Percentiles rank a stretch among this genome's conserved stretches.
phyloP scores from a whole-genome alignment of 2,113 vertebrate species.

The Irena cyanogastra region DNA sequence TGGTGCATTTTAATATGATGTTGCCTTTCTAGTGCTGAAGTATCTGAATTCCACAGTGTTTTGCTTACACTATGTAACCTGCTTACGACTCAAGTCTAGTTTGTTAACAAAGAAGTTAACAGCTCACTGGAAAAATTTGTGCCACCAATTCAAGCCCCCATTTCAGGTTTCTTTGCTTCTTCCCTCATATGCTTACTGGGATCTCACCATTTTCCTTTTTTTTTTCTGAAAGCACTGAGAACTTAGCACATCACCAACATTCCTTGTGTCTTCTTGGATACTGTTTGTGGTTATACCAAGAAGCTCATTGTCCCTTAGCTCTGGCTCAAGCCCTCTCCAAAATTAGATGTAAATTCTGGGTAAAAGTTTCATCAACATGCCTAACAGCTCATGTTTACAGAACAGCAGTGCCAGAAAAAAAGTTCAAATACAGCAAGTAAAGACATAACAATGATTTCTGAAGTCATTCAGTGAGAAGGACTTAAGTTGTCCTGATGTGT shows the following conservation, averaged over 20 bases:
- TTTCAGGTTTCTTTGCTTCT: neutral
- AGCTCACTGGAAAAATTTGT: neutral
- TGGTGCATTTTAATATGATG: neutral
- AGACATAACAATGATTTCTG: neutral
- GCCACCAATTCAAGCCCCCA: neutral
- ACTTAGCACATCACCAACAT: neutral
- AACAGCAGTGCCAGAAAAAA: neutral
- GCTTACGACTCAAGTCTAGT: neutral
- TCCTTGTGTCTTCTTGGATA: neutral
- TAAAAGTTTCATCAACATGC: neutral
- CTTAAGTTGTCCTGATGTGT: neutral
- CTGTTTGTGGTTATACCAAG: neutral
- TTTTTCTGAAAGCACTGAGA: neutral
- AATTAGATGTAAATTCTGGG: neutral
- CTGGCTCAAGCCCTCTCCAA: neutral
- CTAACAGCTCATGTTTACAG: neutral
- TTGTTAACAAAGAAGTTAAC: neutral
- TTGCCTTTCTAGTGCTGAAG: neutral
- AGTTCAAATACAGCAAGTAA: neutral
- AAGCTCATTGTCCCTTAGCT: neutral
- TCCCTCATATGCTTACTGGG: neutral
- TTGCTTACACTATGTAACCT: neutral
- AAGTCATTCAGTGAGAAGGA: neutral
- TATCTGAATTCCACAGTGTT: neutral
- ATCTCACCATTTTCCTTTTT: neutral